Evolutionary conservation across 2,888 invertebrate genomes (phyloP), one percentile per base, ranked within the genome.

Genomic region (Tachina fera): DNA sequence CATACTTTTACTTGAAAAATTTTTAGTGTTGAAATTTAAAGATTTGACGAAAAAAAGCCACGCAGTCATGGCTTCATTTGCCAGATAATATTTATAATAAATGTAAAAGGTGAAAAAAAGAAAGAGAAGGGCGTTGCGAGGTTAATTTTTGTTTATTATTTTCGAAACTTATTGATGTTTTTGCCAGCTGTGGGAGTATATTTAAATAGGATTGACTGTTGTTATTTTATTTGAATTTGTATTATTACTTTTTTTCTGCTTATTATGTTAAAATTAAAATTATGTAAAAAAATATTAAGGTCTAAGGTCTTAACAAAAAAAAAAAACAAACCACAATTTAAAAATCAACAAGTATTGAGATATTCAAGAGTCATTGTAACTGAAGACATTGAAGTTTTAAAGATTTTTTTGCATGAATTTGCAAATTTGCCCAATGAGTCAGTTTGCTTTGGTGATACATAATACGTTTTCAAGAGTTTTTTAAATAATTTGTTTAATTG

Each of bases 401-500:
- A 22, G 19, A 19, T 61, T 49, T 74, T n/a, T 60, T 39, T 14
- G 16, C 60, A 74, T 74, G 74, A 74, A 10, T 51, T 61, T 13
- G 49, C 41, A 41, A 51, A 63, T 31, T 31, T 31, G 31, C 6
- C 6, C 31, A 31, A 31, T 31, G 31, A 31, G 31, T 31, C 6
- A 31, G 31, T 31, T 6, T 31, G 6, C 31, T 31, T 31, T 31
- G 31, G 31, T 31, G 31, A 63, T 16, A 51, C 14, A 31, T 49
- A 49, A 49, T 49, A 49, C 49, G 22, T 22, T 22, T 22, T 22
- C 22, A 22, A 22, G 22, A 22, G 1, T 22, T 22, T 3, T 22
- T 1, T 22, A 22, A 22, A 22, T 3, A 49, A 49, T 49, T 49
- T 31, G 31, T 31, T 31, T 3, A 4, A 31, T 31, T 31, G 31